Evolutionary conservation across 2,797 vertebrate genomes (phyloP).

Genomic region (Lemur catta): DNA sequence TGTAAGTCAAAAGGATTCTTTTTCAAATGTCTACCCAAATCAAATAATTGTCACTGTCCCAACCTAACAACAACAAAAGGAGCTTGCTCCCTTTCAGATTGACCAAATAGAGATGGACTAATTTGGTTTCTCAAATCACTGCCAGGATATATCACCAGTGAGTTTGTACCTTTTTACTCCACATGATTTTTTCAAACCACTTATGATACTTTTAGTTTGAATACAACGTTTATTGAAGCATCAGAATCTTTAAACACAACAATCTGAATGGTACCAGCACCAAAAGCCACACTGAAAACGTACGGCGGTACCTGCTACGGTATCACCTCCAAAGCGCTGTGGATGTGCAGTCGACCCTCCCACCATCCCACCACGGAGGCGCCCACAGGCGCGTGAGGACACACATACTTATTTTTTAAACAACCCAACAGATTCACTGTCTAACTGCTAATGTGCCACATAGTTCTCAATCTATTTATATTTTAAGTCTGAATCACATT

Average conservation of each 20-base stretch:
- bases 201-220: neutral
- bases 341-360: neutral
- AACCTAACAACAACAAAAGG: neutral
- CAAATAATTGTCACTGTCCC: neutral
- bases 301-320: neutral
- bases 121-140: constrained; percentile 7
- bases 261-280: neutral
- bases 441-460: neutral
- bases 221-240: neutral
- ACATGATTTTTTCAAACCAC: neutral
- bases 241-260: neutral
- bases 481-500: neutral
- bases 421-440: neutral
- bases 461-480: neutral
- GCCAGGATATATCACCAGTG: neutral
- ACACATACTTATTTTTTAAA: neutral
- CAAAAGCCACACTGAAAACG: neutral
- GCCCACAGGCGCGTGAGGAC: neutral
- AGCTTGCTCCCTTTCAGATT: neutral
- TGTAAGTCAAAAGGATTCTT: neutral
- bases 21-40: neutral
- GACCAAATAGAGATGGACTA: neutral
- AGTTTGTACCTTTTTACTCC: constrained; percentile 1
- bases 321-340: neutral
- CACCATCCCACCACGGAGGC: neutral